A percentile compares a stretch with the other conserved stretches of the same genome.
Evolutionary conservation across 2,797 vertebrate species (phyloP).

Genomic region (Octomys mimax): DNA sequence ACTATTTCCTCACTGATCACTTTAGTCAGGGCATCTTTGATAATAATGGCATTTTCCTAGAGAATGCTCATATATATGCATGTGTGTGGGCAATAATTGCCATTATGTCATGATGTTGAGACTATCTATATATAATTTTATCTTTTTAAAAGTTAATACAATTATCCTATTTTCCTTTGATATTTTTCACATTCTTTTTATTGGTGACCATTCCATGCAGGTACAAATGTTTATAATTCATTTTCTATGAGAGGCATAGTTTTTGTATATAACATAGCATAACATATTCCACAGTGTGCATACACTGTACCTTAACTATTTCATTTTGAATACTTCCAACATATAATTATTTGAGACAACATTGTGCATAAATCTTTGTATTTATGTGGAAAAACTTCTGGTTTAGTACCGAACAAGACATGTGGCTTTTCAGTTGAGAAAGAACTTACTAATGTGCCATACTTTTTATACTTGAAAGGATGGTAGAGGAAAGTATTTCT

Average conservation of each 20-base stretch:
- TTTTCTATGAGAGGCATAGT: neutral
- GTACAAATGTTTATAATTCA: neutral
- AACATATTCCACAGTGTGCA: neutral
- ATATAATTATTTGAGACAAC: constrained; percentile 45
- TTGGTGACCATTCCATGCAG: neutral
- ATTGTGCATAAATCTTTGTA: neutral
- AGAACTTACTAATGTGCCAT: neutral
- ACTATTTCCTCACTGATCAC: neutral
- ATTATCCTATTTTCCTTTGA: neutral
- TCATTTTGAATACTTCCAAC: neutral
- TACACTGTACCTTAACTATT: neutral
- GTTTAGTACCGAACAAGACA: neutral
- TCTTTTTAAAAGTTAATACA: constrained; percentile 22
- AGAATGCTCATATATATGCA: neutral
- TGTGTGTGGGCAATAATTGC: neutral
- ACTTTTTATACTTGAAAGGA: neutral
- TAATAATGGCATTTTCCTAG: neutral
- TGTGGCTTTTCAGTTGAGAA: constrained; percentile 10
- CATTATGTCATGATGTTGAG: neutral
- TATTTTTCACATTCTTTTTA: neutral
- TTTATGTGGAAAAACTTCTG: neutral
- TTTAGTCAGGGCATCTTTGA: neutral
- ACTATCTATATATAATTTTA: neutral
- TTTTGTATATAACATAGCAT: neutral
- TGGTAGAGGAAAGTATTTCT: neutral